Base-by-base conservation (phyloP, 2,113 vertebrate species). In the Myodes glareolus region DNA sequence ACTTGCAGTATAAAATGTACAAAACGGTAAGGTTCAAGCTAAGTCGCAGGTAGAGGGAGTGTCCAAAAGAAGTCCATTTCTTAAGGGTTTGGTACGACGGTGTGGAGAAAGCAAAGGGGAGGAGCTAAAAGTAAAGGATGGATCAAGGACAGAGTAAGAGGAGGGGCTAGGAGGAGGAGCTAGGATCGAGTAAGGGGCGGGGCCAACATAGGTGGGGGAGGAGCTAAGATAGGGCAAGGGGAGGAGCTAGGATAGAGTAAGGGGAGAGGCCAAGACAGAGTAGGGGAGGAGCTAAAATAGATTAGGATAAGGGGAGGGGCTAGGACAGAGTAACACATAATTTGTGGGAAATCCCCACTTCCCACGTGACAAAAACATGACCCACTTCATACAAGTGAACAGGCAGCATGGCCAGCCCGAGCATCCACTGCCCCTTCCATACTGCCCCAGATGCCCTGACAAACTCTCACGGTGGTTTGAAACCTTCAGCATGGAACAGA, bases 1-100 rank as follows among this genome's bases (percentile, higher is more conserved):
- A 99, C 98, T 99, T 99, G 95, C 99, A 99, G 85, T 99, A 99
- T 96, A 99, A 99, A 98, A 99, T 99, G 99, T 99, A 99, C 98
- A 99, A 99, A 98, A 99, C 99, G 85, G 99, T 99, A 90, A 99
- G 99, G 98, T 87, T 12, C 2, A 7, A 13, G n/a, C 36, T 0
- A 42, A 17, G 16, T 8, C 1, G 33, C 63, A 7, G 80, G 47
- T 39, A 67, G 81, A 55, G 36, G 36, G 7, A 3, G 29, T 36
- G 27, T 23, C 78, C 45, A 5, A 16, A 73, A 52, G 67, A 65
- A 19, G 11, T 16, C 70, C 8, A 11, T 33, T 29, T 73, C 23
- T 8, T 33, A 78, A 16, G 36, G 11, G 7, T 77, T 36, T 72
- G 36, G 31, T 63, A n/a, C 33, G 23, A 3, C 21, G 21, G 86